These are phyloP conservation scores for Morpho deidamia DNA, from an alignment of 2,888 invertebrate genomes.

Conservation along the genomic window DNA sequence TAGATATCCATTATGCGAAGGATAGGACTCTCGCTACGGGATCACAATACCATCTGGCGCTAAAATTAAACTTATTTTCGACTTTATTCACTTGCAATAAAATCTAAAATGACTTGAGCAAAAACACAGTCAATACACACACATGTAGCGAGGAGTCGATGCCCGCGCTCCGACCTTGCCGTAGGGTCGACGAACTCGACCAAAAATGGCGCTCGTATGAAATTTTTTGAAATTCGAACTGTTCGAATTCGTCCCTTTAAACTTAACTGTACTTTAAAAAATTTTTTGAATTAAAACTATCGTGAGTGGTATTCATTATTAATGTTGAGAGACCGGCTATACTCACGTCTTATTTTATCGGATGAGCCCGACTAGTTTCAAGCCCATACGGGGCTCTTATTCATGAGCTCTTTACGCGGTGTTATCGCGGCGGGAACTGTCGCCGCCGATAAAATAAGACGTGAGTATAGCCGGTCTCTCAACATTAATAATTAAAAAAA, in stretches of 20 bases:
- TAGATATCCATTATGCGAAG: not conserved
- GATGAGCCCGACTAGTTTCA: no score
- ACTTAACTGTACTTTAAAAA: no score
- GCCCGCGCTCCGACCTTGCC: conserved; percentile 65
- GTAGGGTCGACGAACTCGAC: conserved; percentile 51
- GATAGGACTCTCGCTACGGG: conserved; percentile 15
- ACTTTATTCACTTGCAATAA: conserved; percentile 19
- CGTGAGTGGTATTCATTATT: no score
- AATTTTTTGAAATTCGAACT: conserved; percentile 22
- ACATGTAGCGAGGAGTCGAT: conserved; percentile 40
- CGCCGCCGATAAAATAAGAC: no score
- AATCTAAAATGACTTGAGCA: conserved; percentile 16
- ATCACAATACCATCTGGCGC: conserved; percentile 27
- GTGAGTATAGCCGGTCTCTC: no score
- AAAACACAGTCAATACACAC: conserved; percentile 25
- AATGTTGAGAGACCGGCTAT: no score
- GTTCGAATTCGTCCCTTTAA: not conserved
- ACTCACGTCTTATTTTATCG: no score
- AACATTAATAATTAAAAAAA: no score
- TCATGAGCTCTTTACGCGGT: no score
- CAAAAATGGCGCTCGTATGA: conserved; percentile 42
- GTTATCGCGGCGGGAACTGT: no score
- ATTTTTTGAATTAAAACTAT: no score
- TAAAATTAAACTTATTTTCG: conserved; percentile 12
- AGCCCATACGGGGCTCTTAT: no score